A percentile compares a stretch with the other conserved stretches of the same genome.
phyloP scores from a whole-genome alignment of 1,140 invertebrate species.

The Stegodyphus mimosarum region DNA sequence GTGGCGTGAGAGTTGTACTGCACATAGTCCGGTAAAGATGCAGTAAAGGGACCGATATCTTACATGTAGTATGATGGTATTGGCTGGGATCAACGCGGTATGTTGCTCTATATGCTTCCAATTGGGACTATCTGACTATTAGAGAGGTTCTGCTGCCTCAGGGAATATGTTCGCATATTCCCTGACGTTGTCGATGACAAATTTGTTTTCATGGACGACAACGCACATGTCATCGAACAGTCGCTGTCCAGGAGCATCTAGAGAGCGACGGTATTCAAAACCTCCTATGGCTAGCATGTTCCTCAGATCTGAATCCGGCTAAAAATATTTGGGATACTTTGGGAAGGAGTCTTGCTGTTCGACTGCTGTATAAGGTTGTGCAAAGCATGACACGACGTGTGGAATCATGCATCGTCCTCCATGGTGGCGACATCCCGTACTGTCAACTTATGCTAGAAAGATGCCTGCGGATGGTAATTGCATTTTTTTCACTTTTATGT shows the following conservation, averaged over 20 bases:
- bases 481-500: background rate
- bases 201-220: constrained; percentile 4
- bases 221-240: constrained; percentile 10
- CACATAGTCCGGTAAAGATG: background rate
- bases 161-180: background rate
- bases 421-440: constrained; percentile 13
- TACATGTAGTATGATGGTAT: background rate
- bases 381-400: constrained; percentile 12
- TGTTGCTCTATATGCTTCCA: background rate
- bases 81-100: background rate
- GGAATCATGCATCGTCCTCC: background rate
- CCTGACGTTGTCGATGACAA: background rate
- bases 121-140: constrained; percentile 2
- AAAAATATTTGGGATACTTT: constrained; percentile 17
- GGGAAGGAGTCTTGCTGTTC: background rate
- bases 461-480: constrained; percentile 2
- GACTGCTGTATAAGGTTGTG: constrained; percentile 2
- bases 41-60: background rate
- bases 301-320: background rate
- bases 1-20: background rate
- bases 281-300: background rate
- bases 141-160: background rate
- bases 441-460: background rate
- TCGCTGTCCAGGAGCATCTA: background rate
- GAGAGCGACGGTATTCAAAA: constrained; percentile 2